Evolutionary conservation across 1,140 invertebrate genomes (phyloP).

Genomic region (Caenorhabditis tropicalis): DNA sequence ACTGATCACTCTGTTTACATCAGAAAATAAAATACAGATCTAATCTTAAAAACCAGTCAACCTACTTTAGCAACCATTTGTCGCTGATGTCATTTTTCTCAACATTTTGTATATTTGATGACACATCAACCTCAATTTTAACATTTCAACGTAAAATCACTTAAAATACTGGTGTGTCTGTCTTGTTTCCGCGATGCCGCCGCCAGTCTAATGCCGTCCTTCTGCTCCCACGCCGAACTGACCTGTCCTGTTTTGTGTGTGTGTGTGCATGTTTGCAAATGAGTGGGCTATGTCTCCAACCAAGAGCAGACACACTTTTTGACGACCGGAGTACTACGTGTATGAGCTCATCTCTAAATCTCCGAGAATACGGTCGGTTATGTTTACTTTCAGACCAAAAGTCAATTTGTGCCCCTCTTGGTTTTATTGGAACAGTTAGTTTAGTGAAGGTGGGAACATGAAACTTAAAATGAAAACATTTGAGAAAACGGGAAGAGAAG

Average conservation of each 20-base stretch:
- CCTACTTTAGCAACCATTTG: neutral
- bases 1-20: too few relatives aligned
- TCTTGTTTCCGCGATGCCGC: constrained; percentile 21
- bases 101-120: neutral
- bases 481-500: neutral
- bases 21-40: neutral
- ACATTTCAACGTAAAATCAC: neutral
- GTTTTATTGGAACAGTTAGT: constrained; percentile 21
- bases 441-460: constrained; percentile 8
- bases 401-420: neutral
- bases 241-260: constrained; percentile 40
- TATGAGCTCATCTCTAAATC: constrained; percentile 18
- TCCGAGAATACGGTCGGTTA: neutral
- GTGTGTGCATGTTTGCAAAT: constrained; percentile 38
- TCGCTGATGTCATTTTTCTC: neutral
- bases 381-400: constrained; percentile 43
- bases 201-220: neutral
- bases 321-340: constrained; percentile 34
- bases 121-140: constrained; percentile 36
- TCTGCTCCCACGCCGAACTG: constrained; percentile 40
- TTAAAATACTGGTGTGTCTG: neutral
- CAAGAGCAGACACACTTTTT: constrained; percentile 11
- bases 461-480: neutral
- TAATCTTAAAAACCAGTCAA: neutral
- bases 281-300: neutral